These are phyloP conservation scores for Napeogenes sylphis DNA, from an alignment of 2,888 invertebrate species.

Conservation along the genomic window DNA sequence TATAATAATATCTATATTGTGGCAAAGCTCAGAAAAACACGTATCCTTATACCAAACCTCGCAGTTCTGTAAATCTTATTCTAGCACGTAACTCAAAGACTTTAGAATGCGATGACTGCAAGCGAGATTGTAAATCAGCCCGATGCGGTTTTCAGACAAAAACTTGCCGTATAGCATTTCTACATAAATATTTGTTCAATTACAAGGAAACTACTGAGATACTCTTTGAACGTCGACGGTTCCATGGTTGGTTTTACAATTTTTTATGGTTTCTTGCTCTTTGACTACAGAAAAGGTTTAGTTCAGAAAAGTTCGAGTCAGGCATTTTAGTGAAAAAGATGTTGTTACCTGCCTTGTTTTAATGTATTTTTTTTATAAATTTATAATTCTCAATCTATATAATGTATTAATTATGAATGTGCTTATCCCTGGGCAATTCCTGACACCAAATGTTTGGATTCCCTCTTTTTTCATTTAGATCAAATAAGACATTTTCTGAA, in stretches of 20 bases:
- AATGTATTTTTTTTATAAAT: too few relatives aligned
- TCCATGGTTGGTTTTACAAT: constrained; percentile 22
- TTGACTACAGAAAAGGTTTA: neutral
- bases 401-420: too few relatives aligned
- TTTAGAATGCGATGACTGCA: constrained; percentile 13
- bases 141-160: constrained; percentile 46
- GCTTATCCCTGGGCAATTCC: neutral
- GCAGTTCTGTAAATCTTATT: neutral
- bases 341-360: neutral
- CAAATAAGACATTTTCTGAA: constrained; percentile 12
- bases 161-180: constrained; percentile 59
- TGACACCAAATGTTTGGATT: neutral
- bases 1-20: neutral
- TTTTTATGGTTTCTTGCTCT: constrained; percentile 20
- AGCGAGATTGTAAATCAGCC: constrained; percentile 35
- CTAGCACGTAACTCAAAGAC: constrained; percentile 16
- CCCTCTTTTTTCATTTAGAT: neutral
- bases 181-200: constrained; percentile 59
- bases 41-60: neutral
- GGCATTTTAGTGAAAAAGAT: neutral
- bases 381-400: too few relatives aligned
- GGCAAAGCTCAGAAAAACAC: neutral
- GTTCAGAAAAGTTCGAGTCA: too few relatives aligned
- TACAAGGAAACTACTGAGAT: constrained; percentile 32
- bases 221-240: constrained; percentile 18